These are phyloP conservation scores for Oscheius onirici DNA, from an alignment of 2,888 invertebrate genomes.

Conservation along the genomic window DNA sequence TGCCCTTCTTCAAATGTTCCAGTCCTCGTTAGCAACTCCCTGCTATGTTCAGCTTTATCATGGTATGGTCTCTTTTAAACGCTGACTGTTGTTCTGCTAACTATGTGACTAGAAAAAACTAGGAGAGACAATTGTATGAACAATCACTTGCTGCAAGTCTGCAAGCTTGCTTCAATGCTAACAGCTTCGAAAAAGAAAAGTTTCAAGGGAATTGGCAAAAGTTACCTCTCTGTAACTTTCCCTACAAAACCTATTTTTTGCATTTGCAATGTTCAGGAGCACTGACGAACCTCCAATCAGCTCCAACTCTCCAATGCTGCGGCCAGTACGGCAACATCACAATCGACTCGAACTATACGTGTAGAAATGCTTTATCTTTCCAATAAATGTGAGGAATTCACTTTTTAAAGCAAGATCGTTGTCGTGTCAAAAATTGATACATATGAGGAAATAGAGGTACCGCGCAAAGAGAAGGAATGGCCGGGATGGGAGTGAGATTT, in stretches of 20 bases:
- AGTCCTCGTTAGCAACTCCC: constrained; percentile 28
- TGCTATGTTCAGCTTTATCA: constrained; percentile 29
- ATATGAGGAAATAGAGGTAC: not conserved
- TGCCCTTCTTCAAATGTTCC: constrained; percentile 18
- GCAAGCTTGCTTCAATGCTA: no score
- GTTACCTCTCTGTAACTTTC: no score
- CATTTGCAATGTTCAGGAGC: no score
- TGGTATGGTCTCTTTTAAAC: constrained; percentile 19
- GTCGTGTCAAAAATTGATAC: not conserved
- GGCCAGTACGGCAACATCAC: constrained; percentile 16
- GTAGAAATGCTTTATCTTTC: constrained; percentile 3
- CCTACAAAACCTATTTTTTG: no score
- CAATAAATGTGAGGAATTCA: not conserved
- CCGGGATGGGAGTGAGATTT: not conserved
- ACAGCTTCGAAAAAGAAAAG: no score
- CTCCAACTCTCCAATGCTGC: constrained; percentile 2
- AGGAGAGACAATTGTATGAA: no score
- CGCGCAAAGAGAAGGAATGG: not conserved
- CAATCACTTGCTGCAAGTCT: no score
- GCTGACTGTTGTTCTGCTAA: not conserved
- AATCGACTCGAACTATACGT: not conserved
- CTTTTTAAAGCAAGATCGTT: not conserved
- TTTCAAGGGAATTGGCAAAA: no score
- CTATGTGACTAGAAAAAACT: no score
- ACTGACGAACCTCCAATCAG: no score